Evolutionary conservation across 1,140 invertebrate species (phyloP), one percentile per base, ranked within the genome.

Genomic region (Ericerus pela): DNA sequence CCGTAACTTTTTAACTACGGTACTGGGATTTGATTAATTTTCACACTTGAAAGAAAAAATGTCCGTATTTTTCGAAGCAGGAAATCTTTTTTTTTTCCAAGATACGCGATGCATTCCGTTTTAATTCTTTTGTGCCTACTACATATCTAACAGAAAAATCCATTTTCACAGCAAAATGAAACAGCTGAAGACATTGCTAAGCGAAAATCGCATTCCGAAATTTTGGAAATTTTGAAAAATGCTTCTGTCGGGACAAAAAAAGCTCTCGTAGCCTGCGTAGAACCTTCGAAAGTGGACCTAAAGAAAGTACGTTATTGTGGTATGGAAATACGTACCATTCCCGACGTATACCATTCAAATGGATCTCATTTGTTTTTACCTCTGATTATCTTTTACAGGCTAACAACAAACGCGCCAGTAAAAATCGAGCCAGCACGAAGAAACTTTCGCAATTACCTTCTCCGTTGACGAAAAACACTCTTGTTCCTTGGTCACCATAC

Each of bases 151-250:
- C 27, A 54, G 2, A 29, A 52, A 14, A 10, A 52, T 36, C 12
- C 24, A 41, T 36, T 57, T 52, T 64, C 63, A 51, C 61, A 79
- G 70, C 92, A 97, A 76, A 78, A 78, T 18, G 93, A 97, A 69
- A 92, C 87, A 0, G 85, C 92, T 0, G 75, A 81, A 61, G 90
- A 94, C 64, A 95, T 96, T 59, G 88, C 91, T 0, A 72, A 78
- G 6, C 74, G 92, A 29, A 97, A 97, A 68, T 84, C 84, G 58
- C 76, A 88, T 26, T 70, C 76, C 5, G 88, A 94, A 67, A 87
- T 94, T 30, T 75, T 89, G 28, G 75, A 77, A 59, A 84, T 89
- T 51, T 74, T 90, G 6, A 78, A 80, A 0, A 26, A 54, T 31
- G 52, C 57, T 1, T 18, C 18, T 1, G 54, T 43, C 26, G 33